Conservation (phyloP, 2,113 vertebrate species). For the Ptyas mucosa region DNA sequence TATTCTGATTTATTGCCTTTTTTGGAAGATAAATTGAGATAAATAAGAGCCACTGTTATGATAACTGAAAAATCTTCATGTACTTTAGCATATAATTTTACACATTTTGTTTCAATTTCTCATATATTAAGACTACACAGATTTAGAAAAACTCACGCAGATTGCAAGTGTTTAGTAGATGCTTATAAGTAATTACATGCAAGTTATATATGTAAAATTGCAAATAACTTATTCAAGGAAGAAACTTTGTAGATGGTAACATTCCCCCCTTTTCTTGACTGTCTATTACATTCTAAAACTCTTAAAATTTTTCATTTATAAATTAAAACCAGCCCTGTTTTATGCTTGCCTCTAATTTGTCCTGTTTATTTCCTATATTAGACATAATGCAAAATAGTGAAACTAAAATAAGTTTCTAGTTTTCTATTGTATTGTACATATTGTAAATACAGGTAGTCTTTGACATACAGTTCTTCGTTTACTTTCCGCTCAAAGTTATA, state of each 20-base stretch:
- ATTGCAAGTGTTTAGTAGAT: not conserved
- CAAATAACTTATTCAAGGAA: not conserved
- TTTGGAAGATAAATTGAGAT: not conserved
- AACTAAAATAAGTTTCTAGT: not conserved
- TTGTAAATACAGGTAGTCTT: not conserved
- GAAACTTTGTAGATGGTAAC: not conserved
- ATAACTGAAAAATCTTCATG: not conserved
- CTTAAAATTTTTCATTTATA: slow-evolving; percentile 7
- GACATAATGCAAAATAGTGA: not conserved
- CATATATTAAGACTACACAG: not conserved
- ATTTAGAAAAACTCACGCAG: not conserved
- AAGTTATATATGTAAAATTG: not conserved
- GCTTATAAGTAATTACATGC: not conserved
- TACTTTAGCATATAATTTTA: not conserved
- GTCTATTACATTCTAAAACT: not conserved
- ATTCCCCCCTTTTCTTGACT: not conserved
- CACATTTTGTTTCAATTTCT: not conserved
- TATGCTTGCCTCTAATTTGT: not conserved
- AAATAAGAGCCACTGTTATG: not conserved
- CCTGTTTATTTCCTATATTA: not conserved
- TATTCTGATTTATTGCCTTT: not conserved
- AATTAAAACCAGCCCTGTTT: not conserved
- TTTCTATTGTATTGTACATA: not conserved
- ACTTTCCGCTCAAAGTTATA: too few species aligned
- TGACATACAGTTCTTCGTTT: fast-evolving